These are phyloP conservation scores for Prunella himalayana DNA, from an alignment of 2,113 vertebrate genomes.

Conservation along the genomic window DNA sequence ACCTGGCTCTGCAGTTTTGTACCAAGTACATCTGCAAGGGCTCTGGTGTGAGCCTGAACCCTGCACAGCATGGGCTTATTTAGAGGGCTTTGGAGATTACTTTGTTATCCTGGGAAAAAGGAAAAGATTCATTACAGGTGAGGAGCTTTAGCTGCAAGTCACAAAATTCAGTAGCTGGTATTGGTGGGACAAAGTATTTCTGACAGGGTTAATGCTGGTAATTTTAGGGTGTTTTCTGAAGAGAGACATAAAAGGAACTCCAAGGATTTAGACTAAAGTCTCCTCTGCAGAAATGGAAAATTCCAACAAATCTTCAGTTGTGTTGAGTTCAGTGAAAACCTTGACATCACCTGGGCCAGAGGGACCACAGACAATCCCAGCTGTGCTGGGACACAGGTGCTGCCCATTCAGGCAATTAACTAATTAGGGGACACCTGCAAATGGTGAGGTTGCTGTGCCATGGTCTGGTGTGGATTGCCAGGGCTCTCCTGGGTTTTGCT, in stretches of 20 bases:
- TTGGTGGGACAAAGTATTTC: not conserved
- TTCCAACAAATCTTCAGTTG: not conserved
- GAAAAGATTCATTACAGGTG: not conserved
- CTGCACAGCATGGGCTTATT: not conserved
- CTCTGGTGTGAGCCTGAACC: not conserved
- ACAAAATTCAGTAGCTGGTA: not conserved
- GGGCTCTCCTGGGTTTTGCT: not conserved
- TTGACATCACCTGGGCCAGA: not conserved
- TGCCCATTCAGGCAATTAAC: not conserved
- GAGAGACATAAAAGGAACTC: not conserved
- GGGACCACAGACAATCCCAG: not conserved
- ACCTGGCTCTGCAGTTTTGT: not conserved
- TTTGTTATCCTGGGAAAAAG: not conserved
- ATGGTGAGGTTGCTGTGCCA: not conserved
- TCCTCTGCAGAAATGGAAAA: not conserved
- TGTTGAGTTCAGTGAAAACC: not conserved
- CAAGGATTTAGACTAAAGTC: not conserved
- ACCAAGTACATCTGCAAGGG: not conserved
- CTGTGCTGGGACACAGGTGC: not conserved
- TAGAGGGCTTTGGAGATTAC: not conserved
- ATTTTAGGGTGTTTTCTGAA: not conserved
- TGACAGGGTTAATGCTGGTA: not conserved
- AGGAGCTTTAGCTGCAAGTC: not conserved
- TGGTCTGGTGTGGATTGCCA: rapidly evolving
- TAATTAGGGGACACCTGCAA: not conserved